These are phyloP conservation scores for Platypus cylindrus DNA, from an alignment of 2,888 invertebrate genomes.

Conservation along the genomic window DNA sequence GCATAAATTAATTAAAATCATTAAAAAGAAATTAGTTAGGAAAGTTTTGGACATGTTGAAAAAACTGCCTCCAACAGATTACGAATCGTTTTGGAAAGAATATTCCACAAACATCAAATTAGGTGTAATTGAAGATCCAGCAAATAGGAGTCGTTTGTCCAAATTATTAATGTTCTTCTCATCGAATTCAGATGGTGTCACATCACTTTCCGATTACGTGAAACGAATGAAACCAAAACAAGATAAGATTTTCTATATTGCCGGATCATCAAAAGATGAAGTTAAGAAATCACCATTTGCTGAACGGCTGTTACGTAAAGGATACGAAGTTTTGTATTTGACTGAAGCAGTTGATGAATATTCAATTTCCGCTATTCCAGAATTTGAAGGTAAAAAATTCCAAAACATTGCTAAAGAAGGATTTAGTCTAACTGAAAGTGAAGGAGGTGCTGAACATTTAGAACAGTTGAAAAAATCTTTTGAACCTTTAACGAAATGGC, in stretches of 20 bases:
- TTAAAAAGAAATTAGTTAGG: slow-evolving; percentile 95
- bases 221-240: slow-evolving; percentile 91
- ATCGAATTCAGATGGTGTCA: slow-evolving; percentile 55
- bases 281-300: slow-evolving; percentile 90
- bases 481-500: slow-evolving; percentile 85
- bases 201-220: slow-evolving; percentile 79
- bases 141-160: slow-evolving; percentile 88
- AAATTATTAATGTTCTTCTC: slow-evolving; percentile 87
- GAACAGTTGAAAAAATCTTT: slow-evolving; percentile 66
- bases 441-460: slow-evolving; percentile 56
- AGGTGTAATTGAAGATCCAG: slow-evolving; percentile 95
- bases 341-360: slow-evolving; percentile 98
- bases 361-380: slow-evolving; percentile 87
- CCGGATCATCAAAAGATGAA: slow-evolving; percentile 76
- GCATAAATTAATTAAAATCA: slow-evolving; percentile 96
- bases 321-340: slow-evolving; percentile 89
- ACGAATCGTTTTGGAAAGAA: slow-evolving; percentile 95
- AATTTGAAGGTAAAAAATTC: slow-evolving; percentile 98
- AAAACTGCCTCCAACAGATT: slow-evolving; percentile 82
- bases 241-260: slow-evolving; percentile 92
- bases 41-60: slow-evolving; percentile 97
- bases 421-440: slow-evolving; percentile 66
- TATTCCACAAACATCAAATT: slow-evolving; percentile 78
- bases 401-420: slow-evolving; percentile 99
- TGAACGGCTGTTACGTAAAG: slow-evolving; percentile 82